Evolutionary conservation across 2,888 invertebrate genomes (phyloP).

Genomic region (Caenorhabditis wallacei): DNA sequence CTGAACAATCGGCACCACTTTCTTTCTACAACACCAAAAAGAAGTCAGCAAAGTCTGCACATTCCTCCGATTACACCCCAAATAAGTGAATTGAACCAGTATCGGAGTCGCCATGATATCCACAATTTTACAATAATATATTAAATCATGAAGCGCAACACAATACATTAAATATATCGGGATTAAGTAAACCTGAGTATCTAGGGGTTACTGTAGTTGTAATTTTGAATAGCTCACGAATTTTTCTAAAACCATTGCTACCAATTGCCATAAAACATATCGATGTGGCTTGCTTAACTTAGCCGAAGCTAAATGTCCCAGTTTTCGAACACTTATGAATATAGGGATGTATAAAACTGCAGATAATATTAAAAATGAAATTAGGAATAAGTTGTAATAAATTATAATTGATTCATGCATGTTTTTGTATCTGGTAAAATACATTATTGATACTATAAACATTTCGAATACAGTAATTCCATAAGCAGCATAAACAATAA

Average conservation of each 20-base stretch:
- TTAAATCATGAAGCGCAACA: too few relatives aligned
- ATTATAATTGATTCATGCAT: too few relatives aligned
- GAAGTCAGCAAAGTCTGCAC: neutral
- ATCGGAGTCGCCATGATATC: neutral
- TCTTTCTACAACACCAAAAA: neutral
- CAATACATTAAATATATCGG: too few relatives aligned
- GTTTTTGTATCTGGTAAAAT: too few relatives aligned
- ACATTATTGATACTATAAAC: too few relatives aligned
- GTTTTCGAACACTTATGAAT: neutral
- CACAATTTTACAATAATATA: neutral
- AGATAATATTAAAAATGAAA: neutral
- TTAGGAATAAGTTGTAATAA: too few relatives aligned
- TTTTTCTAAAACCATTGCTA: neutral
- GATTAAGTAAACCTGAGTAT: too few relatives aligned
- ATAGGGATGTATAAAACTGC: neutral
- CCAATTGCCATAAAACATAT: slow-evolving; percentile 7
- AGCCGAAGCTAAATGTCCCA: neutral
- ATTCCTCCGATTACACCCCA: neutral
- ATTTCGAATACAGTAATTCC: too few relatives aligned
- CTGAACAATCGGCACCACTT: neutral
- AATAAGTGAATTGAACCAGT: neutral
- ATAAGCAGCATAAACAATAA: too few relatives aligned
- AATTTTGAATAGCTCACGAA: neutral
- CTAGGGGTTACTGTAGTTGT: too few relatives aligned
- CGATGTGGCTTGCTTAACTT: slow-evolving; percentile 1